These are phyloP conservation scores for Agrotis ipsilon DNA, from an alignment of 2,888 invertebrate genomes.

Conservation along the genomic window DNA sequence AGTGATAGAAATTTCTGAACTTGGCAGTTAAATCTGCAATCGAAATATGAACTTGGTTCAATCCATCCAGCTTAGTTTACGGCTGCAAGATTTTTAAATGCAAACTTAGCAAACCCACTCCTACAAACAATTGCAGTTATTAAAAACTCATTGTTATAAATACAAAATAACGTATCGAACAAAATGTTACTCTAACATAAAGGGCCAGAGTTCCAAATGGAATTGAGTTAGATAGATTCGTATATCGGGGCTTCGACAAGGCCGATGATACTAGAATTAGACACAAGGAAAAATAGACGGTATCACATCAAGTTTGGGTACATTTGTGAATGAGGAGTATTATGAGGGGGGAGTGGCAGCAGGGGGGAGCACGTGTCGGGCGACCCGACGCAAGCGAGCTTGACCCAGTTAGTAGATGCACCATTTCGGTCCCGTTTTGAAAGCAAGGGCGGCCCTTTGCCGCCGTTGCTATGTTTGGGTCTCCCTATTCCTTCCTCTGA, in stretches of 20 bases:
- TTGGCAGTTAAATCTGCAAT: not conserved
- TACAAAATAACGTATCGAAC: slow-evolving; percentile 51
- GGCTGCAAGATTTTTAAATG: slow-evolving; percentile 69
- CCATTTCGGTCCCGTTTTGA: slow-evolving; percentile 86
- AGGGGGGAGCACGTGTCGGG: slow-evolving; percentile 82
- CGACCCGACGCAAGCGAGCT: slow-evolving; percentile 86
- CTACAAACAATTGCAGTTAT: slow-evolving; percentile 68
- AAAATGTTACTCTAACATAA: slow-evolving; percentile 71
- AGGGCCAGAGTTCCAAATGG: slow-evolving; percentile 70
- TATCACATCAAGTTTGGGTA: slow-evolving; percentile 65
- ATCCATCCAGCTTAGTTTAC: slow-evolving; percentile 3
- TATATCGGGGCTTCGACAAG: slow-evolving; percentile 76
- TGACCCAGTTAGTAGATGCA: slow-evolving; percentile 89
- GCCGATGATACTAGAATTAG: slow-evolving; percentile 71
- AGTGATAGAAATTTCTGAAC: not conserved
- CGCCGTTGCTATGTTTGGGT: slow-evolving; percentile 68
- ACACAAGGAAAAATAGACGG: slow-evolving; percentile 71
- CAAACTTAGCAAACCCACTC: slow-evolving; percentile 61
- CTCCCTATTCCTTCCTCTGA: slow-evolving; percentile 55
- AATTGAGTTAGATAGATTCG: slow-evolving; percentile 66
- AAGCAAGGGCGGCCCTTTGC: slow-evolving; percentile 83
- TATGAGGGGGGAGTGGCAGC: slow-evolving; percentile 57
- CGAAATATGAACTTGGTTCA: not conserved
- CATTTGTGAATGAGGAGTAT: slow-evolving; percentile 63
- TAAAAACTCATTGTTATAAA: slow-evolving; percentile 72